Percentiles rank a stretch among this genome's conserved stretches.
phyloP scores from a whole-genome alignment of 2,113 vertebrate species.

The Erythrocercus mccallii region DNA sequence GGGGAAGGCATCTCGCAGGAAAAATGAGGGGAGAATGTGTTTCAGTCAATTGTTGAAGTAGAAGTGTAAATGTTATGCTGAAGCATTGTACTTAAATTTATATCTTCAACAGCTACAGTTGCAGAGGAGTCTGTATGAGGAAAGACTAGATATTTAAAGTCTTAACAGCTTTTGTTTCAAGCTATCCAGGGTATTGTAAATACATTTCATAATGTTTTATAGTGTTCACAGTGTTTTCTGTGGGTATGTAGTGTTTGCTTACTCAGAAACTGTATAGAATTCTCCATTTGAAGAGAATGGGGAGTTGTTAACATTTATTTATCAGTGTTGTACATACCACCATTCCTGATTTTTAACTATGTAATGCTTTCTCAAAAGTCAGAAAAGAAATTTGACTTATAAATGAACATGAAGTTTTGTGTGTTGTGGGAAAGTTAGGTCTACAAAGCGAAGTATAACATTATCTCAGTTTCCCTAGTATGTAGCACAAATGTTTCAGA shows the following conservation, averaged over 20 bases:
- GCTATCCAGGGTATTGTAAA: slow-evolving; percentile 10
- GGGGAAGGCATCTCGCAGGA: background rate
- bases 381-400: background rate
- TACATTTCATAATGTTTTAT: slow-evolving; percentile 10
- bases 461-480: background rate
- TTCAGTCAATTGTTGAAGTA: background rate
- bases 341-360: slow-evolving; percentile 32
- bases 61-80: background rate
- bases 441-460: background rate
- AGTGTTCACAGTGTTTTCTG: slow-evolving; percentile 1
- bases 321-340: slow-evolving; percentile 3
- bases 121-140: background rate
- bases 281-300: background rate
- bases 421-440: background rate
- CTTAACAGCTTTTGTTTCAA: slow-evolving; percentile 39
- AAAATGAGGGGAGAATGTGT: background rate
- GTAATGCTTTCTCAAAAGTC: background rate
- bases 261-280: background rate
- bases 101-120: background rate
- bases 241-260: background rate
- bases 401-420: background rate
- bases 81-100: background rate
- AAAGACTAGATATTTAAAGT: background rate
- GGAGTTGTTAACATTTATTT: slow-evolving; percentile 20
- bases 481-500: background rate